Conservation (phyloP, 2,797 vertebrate species). For the Cyclopterus lumpus region DNA sequence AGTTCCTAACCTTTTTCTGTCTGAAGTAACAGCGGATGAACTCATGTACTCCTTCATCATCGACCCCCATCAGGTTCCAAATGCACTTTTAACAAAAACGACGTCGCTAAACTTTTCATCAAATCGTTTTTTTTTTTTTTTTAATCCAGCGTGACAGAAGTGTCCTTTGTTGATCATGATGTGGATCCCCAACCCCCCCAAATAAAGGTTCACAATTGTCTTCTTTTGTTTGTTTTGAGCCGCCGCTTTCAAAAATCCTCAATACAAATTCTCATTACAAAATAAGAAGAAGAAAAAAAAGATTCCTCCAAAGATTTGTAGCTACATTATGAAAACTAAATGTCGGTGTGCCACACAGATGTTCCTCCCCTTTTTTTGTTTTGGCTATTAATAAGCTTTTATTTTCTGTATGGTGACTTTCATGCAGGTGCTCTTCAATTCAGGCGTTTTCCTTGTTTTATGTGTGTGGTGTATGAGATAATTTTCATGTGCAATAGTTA, state of each 20-base stretch:
- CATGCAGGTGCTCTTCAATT: conserved; percentile 77
- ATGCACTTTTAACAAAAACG: too few species aligned
- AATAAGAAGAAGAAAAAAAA: conserved; percentile 55
- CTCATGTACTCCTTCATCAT: too few species aligned
- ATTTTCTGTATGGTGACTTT: conserved; percentile 73
- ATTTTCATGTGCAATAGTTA: conserved; percentile 63
- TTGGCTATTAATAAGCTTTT: conserved; percentile 75
- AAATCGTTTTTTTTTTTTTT: too few species aligned
- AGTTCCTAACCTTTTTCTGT: not conserved
- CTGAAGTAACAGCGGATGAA: too few species aligned
- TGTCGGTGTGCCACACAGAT: too few species aligned
- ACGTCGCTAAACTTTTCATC: too few species aligned
- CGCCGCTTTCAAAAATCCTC: not conserved
- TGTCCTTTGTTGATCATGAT: conserved; percentile 47
- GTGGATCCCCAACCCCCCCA: not conserved
- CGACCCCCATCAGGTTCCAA: too few species aligned
- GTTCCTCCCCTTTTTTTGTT: too few species aligned
- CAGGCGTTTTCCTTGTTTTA: conserved; percentile 74
- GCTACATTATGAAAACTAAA: too few species aligned
- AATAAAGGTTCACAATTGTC: conserved; percentile 21
- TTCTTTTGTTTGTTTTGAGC: conserved; percentile 3
- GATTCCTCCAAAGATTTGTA: too few species aligned
- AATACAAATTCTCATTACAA: conserved; percentile 38
- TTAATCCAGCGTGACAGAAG: too few species aligned
- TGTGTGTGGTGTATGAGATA: conserved; percentile 41